These are phyloP conservation scores for Paratrypauchen microcephalus DNA, from an alignment of 2,797 vertebrate species.

Conservation along the genomic window DNA sequence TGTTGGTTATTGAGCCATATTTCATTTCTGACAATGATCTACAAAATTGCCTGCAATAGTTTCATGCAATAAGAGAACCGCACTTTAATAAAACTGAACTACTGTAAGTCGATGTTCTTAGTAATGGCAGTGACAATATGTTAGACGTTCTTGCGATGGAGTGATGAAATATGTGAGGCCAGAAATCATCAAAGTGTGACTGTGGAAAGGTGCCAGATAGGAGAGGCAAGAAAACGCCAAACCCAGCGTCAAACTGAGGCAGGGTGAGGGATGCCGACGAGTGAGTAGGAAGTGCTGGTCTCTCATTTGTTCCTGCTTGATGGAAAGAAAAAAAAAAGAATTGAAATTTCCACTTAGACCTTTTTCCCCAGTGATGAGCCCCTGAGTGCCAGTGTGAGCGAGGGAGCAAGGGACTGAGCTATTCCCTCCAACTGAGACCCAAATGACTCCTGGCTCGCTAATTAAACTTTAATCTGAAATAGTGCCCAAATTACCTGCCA, in stretches of 20 bases:
- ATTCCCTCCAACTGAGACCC: constrained; percentile 73
- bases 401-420: constrained; percentile 40
- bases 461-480: constrained; percentile 85
- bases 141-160: constrained; percentile 5
- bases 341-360: constrained; percentile 64
- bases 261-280: constrained; percentile 32
- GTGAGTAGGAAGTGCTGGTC: constrained; percentile 42
- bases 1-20: no score
- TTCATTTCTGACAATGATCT: neutral
- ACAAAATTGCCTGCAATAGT: neutral
- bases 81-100: neutral
- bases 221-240: constrained; percentile 22
- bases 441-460: constrained; percentile 80
- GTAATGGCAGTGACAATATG: neutral
- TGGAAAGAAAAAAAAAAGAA: constrained; percentile 69
- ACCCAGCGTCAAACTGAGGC: constrained; percentile 19
- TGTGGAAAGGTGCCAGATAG: constrained; percentile 68
- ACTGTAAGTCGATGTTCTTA: neutral
- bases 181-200: constrained; percentile 64
- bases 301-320: constrained; percentile 72
- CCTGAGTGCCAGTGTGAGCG: constrained; percentile 61
- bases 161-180: constrained; percentile 41
- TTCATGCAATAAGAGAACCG: neutral
- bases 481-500: constrained; percentile 79
- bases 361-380: constrained; percentile 65